phyloP scores from a whole-genome alignment of 2,113 vertebrate species.

The Pterophyllum scalare region DNA sequence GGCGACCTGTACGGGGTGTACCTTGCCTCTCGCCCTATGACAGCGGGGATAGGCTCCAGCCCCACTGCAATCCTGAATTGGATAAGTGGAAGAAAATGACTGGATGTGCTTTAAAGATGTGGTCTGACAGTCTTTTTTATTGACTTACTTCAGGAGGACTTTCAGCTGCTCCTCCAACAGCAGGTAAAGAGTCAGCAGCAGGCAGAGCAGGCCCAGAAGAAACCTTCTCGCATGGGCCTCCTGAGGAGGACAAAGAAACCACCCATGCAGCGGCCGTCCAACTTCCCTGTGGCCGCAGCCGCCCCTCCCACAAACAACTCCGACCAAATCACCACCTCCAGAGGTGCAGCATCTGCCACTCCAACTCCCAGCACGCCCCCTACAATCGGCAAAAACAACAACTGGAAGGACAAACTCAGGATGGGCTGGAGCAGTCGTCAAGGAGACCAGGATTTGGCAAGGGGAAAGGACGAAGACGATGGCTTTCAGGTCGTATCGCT shows the following conservation, averaged over 20 bases:
- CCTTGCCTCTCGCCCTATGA: neutral
- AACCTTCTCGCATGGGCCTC: constrained; percentile 56
- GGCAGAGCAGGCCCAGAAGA: constrained; percentile 74
- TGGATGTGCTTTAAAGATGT: neutral
- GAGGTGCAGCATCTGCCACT: neutral
- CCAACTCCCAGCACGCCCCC: constrained; percentile 1
- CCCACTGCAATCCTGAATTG: rapidly evolving
- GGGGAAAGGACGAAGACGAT: neutral
- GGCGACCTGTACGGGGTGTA: neutral
- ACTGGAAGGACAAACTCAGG: constrained; percentile 70
- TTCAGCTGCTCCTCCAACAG: constrained; percentile 82
- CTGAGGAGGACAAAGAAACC: constrained; percentile 69
- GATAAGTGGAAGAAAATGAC: neutral
- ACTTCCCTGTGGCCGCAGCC: neutral
- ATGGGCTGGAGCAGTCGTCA: constrained; percentile 29
- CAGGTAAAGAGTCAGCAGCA: constrained; percentile 81
- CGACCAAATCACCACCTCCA: constrained; percentile 47
- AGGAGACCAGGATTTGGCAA: constrained; percentile 4
- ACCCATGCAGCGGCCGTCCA: constrained; percentile 41
- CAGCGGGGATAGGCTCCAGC: neutral
- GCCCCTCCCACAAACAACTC: constrained; percentile 12
- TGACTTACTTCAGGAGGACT: constrained; percentile 79
- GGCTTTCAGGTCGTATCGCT: constrained; percentile 71
- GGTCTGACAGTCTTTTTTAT: neutral
- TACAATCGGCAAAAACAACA: neutral